Evolutionary conservation across 2,797 vertebrate genomes (phyloP), one percentile per base, ranked within the genome.

Genomic region (Fistularia commersonii): DNA sequence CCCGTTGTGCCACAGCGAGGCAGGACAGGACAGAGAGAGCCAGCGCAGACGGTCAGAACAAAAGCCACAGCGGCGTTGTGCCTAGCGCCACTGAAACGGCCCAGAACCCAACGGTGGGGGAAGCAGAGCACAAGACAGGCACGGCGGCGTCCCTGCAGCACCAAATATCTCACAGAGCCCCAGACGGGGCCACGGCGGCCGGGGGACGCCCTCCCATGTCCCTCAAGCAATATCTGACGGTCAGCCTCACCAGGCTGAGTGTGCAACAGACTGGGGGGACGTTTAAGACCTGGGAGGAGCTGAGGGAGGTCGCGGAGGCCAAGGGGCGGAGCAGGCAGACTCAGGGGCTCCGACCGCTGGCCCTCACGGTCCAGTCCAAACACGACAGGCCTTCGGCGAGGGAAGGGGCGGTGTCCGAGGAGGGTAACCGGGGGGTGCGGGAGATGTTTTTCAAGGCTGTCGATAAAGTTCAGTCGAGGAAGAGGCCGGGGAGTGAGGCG

Each of bases 161-260:
- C 15, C 57, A 68, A 8, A 54, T 65, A 41, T 44, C 48, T 65
- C 68, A 52, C 35, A 64, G 41, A 40, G 47, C 70, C 54, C 49
- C 54, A 1, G 66, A 59, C 31, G 51, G 57, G 53, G 65, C 50
- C 6, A 66, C 77, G 70, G 80, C 70, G 52, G 55, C 59, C 15
- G 53, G 1, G 39, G 74, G 77, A 60, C 72, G 64, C 75, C 77
- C 77, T 23, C 36, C 75, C 6, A 54, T 72, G 63, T 72, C 80
- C 32, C 71, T 89, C 61, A 90, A 82, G 65, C 87, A 87, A 80
- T 90, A 90, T 52, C 71, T 91, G 31, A 88, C 72, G 10, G 88
- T 92, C 44, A 81, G 60, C 54, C 74, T 92, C 32, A 89, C 81
- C 6, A 79, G 91, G 70, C 56, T 92, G 46, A 57, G 84, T 3